Evolutionary conservation across 2,113 vertebrate species (phyloP).

Genomic region (Sturnira hondurensis): DNA sequence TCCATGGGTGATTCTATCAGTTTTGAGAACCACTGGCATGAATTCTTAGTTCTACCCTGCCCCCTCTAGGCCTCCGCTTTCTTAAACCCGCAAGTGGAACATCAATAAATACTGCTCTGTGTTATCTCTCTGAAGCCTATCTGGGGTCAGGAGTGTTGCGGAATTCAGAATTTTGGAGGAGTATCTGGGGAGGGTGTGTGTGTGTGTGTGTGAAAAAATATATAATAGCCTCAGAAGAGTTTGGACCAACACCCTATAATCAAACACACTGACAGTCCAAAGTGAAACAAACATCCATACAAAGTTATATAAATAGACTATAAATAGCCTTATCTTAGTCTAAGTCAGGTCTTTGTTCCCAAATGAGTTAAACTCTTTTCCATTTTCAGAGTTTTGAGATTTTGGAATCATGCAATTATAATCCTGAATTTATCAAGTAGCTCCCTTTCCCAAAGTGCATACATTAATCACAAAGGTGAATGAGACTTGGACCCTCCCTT

Average conservation of each 20-base stretch:
- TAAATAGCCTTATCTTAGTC: slow-evolving; percentile 5
- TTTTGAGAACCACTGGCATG: background rate
- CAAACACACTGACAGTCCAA: background rate
- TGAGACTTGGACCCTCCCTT: background rate
- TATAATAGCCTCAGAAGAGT: background rate
- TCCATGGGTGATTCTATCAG: background rate
- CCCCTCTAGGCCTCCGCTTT: background rate
- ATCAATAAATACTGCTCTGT: background rate
- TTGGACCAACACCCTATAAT: background rate
- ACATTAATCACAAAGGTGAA: background rate
- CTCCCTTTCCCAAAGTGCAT: background rate
- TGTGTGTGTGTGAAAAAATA: background rate
- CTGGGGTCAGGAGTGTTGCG: background rate
- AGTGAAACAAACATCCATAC: background rate
- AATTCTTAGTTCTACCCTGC: background rate
- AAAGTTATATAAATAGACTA: background rate
- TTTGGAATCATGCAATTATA: background rate
- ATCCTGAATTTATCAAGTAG: background rate
- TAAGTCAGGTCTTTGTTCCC: slow-evolving; percentile 23
- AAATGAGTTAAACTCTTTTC: background rate
- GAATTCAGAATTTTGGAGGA: background rate
- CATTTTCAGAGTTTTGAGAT: background rate
- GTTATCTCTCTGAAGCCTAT: background rate
- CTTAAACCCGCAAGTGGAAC: background rate
- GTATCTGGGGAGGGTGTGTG: background rate